Evolutionary conservation across 2,888 invertebrate species (phyloP).

Genomic region (Microplitis manilae): DNA sequence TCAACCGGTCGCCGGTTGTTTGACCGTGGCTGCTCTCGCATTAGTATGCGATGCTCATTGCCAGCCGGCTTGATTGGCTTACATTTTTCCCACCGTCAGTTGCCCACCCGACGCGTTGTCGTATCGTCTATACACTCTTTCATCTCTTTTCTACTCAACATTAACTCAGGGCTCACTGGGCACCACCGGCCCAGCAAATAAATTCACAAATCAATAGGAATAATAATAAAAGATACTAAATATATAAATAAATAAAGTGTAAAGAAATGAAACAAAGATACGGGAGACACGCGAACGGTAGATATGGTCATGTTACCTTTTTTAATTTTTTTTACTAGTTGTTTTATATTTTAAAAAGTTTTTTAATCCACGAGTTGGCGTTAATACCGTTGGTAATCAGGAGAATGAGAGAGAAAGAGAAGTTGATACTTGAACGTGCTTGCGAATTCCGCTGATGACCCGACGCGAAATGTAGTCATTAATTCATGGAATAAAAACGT

Average conservation of each 20-base stretch:
- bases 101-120: constrained; percentile 3
- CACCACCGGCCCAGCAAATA: too few relatives aligned
- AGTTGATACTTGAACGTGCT: not conserved
- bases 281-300: too few relatives aligned
- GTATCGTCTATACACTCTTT: too few relatives aligned
- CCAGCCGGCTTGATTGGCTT: constrained; percentile 50
- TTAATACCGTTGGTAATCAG: constrained; percentile 18
- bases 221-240: too few relatives aligned
- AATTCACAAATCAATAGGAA: too few relatives aligned
- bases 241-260: too few relatives aligned
- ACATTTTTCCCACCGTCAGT: constrained; percentile 45
- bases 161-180: too few relatives aligned
- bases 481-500: constrained; percentile 44
- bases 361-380: not conserved
- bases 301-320: too few relatives aligned
- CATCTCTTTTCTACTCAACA: too few relatives aligned
- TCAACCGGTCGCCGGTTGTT: constrained; percentile 48
- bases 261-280: too few relatives aligned
- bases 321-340: too few relatives aligned
- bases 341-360: constrained; percentile 2
- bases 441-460: constrained; percentile 41
- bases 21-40: constrained; percentile 43
- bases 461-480: constrained; percentile 47
- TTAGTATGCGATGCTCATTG: constrained; percentile 53
- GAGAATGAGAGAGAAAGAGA: not conserved